phyloP scores from a whole-genome alignment of 1,140 invertebrate species.

The Diorhabda carinulata region DNA sequence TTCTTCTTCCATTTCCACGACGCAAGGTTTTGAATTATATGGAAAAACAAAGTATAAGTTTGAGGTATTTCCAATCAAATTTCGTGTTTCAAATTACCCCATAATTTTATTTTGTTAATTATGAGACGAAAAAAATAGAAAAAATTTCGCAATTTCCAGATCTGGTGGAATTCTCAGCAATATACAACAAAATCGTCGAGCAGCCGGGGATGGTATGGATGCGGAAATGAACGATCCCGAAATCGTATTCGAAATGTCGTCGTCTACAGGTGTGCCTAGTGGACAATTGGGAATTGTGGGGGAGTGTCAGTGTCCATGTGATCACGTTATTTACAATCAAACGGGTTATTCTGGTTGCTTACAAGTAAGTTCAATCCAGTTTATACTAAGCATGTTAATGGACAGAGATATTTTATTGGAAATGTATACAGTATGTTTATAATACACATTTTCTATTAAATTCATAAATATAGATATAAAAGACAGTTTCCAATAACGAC shows the following conservation, averaged over 20 bases:
- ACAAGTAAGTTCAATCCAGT: conserved; percentile 34
- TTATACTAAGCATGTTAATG: background rate
- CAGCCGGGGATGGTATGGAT: conserved; percentile 45
- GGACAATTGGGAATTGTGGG: conserved; percentile 36
- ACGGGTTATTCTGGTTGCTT: conserved; percentile 41
- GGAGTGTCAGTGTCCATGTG: conserved; percentile 44
- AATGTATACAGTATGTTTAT: background rate
- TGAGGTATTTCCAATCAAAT: too few species aligned
- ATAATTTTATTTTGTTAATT: background rate
- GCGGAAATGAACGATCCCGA: conserved; percentile 44
- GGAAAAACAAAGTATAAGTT: too few species aligned
- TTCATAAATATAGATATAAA: too few species aligned
- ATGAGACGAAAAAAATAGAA: background rate
- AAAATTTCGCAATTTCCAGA: background rate
- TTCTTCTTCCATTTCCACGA: too few species aligned
- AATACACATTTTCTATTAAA: too few species aligned
- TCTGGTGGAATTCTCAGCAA: background rate
- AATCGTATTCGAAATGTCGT: conserved; percentile 37
- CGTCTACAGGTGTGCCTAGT: conserved; percentile 9
- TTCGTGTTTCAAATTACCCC: background rate
- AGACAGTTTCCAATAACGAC: too few species aligned
- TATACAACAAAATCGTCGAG: conserved; percentile 31
- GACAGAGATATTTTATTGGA: background rate
- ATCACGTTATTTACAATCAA: conserved; percentile 44
- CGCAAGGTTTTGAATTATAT: too few species aligned